phyloP scores from a whole-genome alignment of 2,797 vertebrate genomes.

The Clarias fuscus region DNA sequence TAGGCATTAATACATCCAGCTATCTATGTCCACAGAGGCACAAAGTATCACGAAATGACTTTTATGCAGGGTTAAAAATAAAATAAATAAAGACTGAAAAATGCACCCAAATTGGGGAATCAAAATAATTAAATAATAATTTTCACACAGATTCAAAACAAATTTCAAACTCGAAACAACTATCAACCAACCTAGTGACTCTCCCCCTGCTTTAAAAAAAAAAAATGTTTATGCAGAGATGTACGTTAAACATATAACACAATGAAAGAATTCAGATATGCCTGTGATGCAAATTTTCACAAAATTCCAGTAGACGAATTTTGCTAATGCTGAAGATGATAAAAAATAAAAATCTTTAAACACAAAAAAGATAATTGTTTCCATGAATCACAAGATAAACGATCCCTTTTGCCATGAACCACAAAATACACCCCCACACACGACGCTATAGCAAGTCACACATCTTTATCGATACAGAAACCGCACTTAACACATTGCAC shows the following conservation, averaged over 20 bases:
- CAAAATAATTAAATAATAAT: background rate
- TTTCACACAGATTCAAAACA: background rate
- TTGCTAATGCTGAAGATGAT: background rate
- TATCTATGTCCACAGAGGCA: background rate
- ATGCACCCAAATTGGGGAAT: background rate
- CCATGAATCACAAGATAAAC: background rate
- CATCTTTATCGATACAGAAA: background rate
- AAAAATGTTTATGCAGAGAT: background rate
- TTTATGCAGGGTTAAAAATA: background rate
- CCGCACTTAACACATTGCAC: constrained; percentile 37
- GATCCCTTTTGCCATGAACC: background rate
- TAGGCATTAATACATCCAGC: background rate
- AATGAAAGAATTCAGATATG: background rate
- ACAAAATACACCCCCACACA: constrained; percentile 11
- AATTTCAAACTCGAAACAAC: background rate
- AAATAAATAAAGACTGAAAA: background rate
- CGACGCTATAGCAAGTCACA: constrained; percentile 1
- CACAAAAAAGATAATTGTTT: background rate
- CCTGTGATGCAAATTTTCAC: background rate
- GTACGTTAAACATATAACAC: background rate
- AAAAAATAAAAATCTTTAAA: background rate
- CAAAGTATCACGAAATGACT: background rate
- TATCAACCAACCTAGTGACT: background rate
- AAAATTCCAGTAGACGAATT: background rate
- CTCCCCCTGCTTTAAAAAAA: too few species aligned